Base-by-base conservation (phyloP, 2,113 vertebrate species). In the Saguinus imperator region DNA sequence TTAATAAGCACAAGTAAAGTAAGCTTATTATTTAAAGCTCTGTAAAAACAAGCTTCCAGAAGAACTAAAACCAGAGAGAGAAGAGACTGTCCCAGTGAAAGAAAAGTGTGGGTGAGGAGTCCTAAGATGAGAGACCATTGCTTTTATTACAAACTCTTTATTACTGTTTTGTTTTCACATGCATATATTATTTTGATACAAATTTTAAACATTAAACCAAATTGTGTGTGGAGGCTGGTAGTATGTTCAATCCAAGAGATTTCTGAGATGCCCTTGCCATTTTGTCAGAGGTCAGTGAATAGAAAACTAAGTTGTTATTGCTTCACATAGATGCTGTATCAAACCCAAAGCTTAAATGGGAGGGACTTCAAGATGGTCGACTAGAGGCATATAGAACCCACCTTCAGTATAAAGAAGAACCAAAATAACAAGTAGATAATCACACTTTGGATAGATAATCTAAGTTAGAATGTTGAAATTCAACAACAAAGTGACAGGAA, bases 131-230 rank as follows among this genome's bases (percentile, higher is more conserved):
- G 20, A 40, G 32, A 48, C 11, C 50, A 52, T 17, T 77, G 37
- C 21, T 90, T 89, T 66, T 21, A 75, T 72, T 52, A 76, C n/a
- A 45, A 84, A 27, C 12, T 80, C 29, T 76, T 87, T 32, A 68
- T 32, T 86, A 21, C 3, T 55, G 3, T 52, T 77, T 64, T 50
- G 5, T 5, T 23, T 76, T 85, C 58, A 52, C 9, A 75, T 21
- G 10, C 13, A 68, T 58, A 29, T 52, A 75, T 70, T 77, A 58
- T 43, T 82, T 85, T 82, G 61, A 87, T 8, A 3, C 0, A 77
- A 18, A 79, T 89, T 92, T 75, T 5, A n/a, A 82, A 91, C 88
- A 25, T 61, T 55, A 96, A 96, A 43, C 7, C 32, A 52, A 70
- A 43, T 45, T 13, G 16, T 9, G 45, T 5, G 20, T 50, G 37